Evolutionary conservation across 2,888 invertebrate species (phyloP).

Genomic region (Folsomia candida): DNA sequence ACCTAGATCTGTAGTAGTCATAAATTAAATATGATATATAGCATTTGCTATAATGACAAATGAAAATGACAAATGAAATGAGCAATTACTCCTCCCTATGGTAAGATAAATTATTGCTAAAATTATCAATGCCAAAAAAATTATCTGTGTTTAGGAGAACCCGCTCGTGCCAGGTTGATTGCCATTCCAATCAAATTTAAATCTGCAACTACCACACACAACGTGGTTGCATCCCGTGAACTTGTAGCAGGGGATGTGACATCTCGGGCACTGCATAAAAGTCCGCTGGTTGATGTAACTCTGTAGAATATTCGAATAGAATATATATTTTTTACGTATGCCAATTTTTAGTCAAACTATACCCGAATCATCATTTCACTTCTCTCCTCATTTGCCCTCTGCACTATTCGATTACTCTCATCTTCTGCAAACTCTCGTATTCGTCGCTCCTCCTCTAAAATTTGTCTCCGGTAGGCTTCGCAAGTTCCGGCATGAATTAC

Average conservation of each 20-base stretch:
- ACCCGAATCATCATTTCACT: slow-evolving; percentile 13
- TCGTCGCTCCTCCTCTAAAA: background rate
- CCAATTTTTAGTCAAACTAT: background rate
- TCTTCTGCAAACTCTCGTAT: background rate
- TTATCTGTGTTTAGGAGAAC: too few species aligned
- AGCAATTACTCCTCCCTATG: too few species aligned
- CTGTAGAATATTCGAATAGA: background rate
- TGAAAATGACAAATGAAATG: too few species aligned
- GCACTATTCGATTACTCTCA: slow-evolving; percentile 9
- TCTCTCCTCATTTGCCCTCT: slow-evolving; percentile 15
- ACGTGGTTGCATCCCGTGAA: slow-evolving; percentile 19
- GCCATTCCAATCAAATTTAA: slow-evolving; percentile 11
- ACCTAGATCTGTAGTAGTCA: background rate
- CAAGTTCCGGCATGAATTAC: slow-evolving; percentile 16
- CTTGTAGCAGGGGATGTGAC: slow-evolving; percentile 8
- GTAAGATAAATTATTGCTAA: too few species aligned
- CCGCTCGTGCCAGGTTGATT: background rate
- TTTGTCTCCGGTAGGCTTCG: background rate
- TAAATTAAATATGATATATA: too few species aligned
- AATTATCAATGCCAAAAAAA: too few species aligned
- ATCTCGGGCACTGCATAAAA: slow-evolving; percentile 2
- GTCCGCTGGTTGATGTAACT: background rate
- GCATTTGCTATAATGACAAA: too few species aligned
- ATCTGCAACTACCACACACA: slow-evolving; percentile 6
- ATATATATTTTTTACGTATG: background rate